Percentiles rank a stretch among this genome's conserved stretches.
Evolutionary conservation across 2,888 invertebrate genomes (phyloP).

Genomic region (Agriopis aurantiaria): DNA sequence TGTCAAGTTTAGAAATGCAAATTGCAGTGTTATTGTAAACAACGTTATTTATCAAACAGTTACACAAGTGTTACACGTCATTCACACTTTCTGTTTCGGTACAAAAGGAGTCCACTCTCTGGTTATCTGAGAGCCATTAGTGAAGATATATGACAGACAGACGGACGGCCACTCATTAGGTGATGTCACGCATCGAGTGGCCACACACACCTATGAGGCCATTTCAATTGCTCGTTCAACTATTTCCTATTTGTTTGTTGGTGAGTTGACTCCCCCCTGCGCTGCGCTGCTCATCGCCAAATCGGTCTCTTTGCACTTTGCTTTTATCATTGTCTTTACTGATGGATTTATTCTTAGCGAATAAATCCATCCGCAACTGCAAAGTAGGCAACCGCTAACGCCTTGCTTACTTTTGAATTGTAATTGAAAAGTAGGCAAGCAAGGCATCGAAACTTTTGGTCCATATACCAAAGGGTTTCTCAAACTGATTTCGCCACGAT

Average conservation of each 20-base stretch:
- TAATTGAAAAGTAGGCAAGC: too few species aligned
- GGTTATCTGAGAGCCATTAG: slow-evolving; percentile 28
- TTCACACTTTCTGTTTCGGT: slow-evolving; percentile 18
- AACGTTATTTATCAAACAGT: not conserved
- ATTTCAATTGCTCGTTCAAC: slow-evolving; percentile 24
- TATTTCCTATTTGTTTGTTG: slow-evolving; percentile 20
- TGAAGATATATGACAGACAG: slow-evolving; percentile 22
- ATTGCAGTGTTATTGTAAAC: too few species aligned
- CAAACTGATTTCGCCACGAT: too few species aligned
- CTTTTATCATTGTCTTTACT: not conserved
- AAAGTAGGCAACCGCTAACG: too few species aligned
- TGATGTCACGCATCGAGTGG: slow-evolving; percentile 28
- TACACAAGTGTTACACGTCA: slow-evolving; percentile 4
- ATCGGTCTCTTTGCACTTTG: slow-evolving; percentile 1
- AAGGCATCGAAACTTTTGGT: too few species aligned
- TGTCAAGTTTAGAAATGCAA: too few species aligned
- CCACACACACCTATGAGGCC: slow-evolving; percentile 21
- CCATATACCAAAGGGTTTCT: too few species aligned
- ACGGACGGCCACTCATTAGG: slow-evolving; percentile 15
- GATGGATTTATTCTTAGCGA: not conserved
- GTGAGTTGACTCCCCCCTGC: slow-evolving; percentile 10
- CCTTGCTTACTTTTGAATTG: too few species aligned
- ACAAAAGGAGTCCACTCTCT: not conserved
- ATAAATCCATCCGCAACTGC: too few species aligned
- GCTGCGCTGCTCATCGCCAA: not conserved